Conservation (phyloP, 2,888 invertebrate genomes). For the Athetis lepigone region DNA sequence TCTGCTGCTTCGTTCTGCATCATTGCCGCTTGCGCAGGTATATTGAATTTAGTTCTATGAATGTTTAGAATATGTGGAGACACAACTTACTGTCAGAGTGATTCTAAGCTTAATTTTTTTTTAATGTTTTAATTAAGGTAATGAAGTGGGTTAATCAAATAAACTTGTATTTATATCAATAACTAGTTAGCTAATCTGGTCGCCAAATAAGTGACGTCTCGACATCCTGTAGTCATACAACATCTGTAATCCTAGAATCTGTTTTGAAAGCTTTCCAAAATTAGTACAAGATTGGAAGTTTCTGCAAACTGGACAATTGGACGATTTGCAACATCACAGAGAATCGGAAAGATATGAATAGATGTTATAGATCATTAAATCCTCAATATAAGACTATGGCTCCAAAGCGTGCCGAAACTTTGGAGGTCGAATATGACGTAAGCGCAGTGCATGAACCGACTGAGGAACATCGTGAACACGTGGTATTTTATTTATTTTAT, state of each 20-base stretch:
- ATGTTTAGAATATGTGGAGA: too few species aligned
- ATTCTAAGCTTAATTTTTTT: too few species aligned
- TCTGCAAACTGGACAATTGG: background rate
- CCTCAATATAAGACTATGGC: constrained; percentile 57
- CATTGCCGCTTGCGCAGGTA: background rate
- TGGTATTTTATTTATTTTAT: constrained; percentile 59
- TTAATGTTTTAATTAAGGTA: too few species aligned
- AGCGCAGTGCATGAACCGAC: constrained; percentile 57
- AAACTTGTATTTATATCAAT: too few species aligned
- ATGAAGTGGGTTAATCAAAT: too few species aligned
- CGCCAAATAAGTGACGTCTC: too few species aligned
- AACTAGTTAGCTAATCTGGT: too few species aligned
- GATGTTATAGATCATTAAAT: constrained; percentile 64
- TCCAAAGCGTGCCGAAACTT: constrained; percentile 44
- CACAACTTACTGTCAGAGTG: too few species aligned
- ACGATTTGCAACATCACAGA: background rate
- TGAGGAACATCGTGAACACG: constrained; percentile 60
- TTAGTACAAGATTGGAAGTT: too few species aligned
- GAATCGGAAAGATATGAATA: constrained; percentile 42
- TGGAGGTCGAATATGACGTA: constrained; percentile 76
- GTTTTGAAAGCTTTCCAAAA: too few species aligned
- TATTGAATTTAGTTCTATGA: background rate
- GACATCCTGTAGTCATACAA: too few species aligned
- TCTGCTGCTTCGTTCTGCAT: constrained; percentile 4
- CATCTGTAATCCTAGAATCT: too few species aligned